These are phyloP conservation scores for Eriocheir sinensis DNA, from an alignment of 1,140 invertebrate genomes.

Conservation along the genomic window DNA sequence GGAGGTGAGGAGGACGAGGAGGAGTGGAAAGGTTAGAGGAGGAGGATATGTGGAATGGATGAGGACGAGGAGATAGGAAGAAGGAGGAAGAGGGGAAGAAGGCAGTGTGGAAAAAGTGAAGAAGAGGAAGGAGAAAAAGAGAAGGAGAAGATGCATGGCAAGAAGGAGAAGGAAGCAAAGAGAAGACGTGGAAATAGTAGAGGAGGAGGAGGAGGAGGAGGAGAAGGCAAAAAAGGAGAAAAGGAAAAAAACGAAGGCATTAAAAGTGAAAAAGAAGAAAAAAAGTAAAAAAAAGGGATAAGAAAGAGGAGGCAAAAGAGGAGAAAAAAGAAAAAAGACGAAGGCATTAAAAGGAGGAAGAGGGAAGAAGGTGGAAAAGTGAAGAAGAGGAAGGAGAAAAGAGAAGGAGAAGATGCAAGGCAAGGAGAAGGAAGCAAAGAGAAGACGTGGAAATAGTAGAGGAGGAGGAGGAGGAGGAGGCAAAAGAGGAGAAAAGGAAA, in stretches of 20 bases:
- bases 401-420: background rate
- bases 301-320: background rate
- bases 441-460: too few relatives aligned
- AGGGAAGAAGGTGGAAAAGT: background rate
- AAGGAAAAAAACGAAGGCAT: background rate
- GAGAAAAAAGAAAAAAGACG: too few relatives aligned
- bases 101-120: too few relatives aligned
- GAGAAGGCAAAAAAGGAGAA: background rate
- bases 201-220: background rate
- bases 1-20: background rate
- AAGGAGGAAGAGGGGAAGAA: background rate
- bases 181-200: too few relatives aligned
- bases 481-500: too few relatives aligned
- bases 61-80: background rate
- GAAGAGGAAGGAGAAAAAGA: background rate
- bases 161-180: background rate
- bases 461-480: too few relatives aligned
- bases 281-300: background rate
- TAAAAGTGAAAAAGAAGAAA: background rate
- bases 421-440: background rate
- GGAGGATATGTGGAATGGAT: background rate
- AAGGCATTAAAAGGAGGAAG: background rate
- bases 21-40: background rate
- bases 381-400: background rate
- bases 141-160: background rate